Conservation (phyloP, 2,113 vertebrate species). For the Neodon shergylaensis region DNA sequence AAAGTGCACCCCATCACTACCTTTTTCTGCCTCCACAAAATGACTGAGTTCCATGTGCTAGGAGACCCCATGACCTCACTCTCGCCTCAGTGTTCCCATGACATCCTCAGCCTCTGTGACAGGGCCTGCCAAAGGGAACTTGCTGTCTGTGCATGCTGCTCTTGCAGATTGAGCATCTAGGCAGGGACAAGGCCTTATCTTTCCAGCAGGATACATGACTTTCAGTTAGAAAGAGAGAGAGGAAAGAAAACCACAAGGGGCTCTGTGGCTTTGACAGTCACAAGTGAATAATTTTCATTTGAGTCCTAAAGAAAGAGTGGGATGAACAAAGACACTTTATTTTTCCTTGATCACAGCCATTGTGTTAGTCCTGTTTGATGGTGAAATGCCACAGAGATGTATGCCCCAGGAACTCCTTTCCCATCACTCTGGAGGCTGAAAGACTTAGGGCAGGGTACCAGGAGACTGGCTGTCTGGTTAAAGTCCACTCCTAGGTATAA, state of each 20-base stretch:
- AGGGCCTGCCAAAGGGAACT: neutral
- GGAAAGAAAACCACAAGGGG: too few species aligned
- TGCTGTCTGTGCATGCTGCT: rapidly evolving
- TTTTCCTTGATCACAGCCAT: too few species aligned
- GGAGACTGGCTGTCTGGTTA: neutral
- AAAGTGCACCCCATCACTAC: neutral
- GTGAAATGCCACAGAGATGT: too few species aligned
- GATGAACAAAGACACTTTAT: too few species aligned
- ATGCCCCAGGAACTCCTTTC: neutral
- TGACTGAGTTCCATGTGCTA: too few species aligned
- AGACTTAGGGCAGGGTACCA: neutral
- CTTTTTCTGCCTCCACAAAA: neutral
- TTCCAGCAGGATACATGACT: neutral
- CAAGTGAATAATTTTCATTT: neutral
- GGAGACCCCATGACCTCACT: neutral
- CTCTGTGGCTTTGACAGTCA: neutral
- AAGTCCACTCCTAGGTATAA: neutral
- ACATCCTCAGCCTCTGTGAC: rapidly evolving
- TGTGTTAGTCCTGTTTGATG: neutral
- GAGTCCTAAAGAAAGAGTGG: neutral
- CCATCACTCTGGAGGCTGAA: neutral
- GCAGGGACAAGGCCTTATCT: neutral
- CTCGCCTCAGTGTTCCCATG: too few species aligned
- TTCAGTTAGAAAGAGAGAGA: neutral
- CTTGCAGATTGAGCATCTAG: neutral